These are phyloP conservation scores for Cryptoblepharus egeriae DNA, from an alignment of 2,797 vertebrate genomes.

Conservation along the genomic window DNA sequence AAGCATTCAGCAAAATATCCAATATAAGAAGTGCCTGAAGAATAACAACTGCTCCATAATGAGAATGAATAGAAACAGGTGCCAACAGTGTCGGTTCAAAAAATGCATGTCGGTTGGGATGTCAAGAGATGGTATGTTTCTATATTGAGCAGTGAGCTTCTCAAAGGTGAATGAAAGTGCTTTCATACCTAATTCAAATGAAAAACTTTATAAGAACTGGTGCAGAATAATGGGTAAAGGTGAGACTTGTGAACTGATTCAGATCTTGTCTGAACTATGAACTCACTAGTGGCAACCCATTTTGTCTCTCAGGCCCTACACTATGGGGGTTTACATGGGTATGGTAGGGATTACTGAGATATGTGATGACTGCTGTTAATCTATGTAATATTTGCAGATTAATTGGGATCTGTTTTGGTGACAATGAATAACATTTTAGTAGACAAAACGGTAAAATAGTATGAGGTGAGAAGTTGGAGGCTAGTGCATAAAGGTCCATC, in stretches of 20 bases:
- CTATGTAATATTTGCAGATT: not conserved
- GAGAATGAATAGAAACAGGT: conserved; percentile 97
- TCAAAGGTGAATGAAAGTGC: conserved; percentile 15
- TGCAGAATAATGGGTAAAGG: not conserved
- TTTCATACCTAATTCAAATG: conserved; percentile 26
- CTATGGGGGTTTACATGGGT: not conserved
- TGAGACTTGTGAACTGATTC: not conserved
- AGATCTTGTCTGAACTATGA: not conserved
- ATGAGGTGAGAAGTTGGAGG: not conserved
- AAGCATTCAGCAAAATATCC: conserved; percentile 99
- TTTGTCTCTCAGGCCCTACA: not conserved
- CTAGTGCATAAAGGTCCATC: not conserved
- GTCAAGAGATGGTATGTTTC: conserved; percentile 93
- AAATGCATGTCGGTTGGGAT: conserved; percentile 97
- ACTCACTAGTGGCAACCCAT: not conserved
- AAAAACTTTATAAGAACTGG: not conserved
- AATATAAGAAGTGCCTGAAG: conserved; percentile 99
- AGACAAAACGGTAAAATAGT: not conserved
- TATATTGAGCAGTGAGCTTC: conserved; percentile 23
- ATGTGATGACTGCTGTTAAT: not conserved
- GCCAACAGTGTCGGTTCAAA: conserved; percentile 98
- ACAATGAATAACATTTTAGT: not conserved
- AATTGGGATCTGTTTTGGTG: not conserved
- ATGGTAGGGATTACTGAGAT: not conserved
- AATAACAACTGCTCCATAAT: conserved; percentile 96